Evolutionary conservation across 1,140 invertebrate species (phyloP), one percentile per base, ranked within the genome.

Genomic region (Aphidius gifuensis): DNA sequence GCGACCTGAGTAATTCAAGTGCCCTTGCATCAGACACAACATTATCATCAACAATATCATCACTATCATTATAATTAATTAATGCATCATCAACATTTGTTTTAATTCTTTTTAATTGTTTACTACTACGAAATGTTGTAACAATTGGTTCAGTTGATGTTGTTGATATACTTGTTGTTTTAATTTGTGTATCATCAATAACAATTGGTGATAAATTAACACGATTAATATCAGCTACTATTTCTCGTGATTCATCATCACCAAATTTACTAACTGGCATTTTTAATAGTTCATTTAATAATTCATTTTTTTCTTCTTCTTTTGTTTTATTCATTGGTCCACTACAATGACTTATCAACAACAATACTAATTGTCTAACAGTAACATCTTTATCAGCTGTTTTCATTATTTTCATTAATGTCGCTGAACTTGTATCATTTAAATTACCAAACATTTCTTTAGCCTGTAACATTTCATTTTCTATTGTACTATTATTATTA

Each of bases 381-480:
- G 88, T 88, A 49, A 86, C 87, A 72, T 92, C 92, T 60, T 84
- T 86, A 68, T 89, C 87, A 4, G 90, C 90, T 74, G 91, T 86
- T 67, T 89, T 87, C 90, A 93, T 92, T 6, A 91, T 87, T 61
- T 86, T 85, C 83, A 90, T 89, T 47, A 92, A 74, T 54, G 88
- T 88, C 68, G 88, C 84, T 0, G 87, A 85, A 66, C 89, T 89
- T 1, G 88, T 86, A 43, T 86, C 86, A 68, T 93, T 92, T 46
- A 93, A 80, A 9, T 85, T 87, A 1, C 87, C 86, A 69, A 92
- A 88, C 70, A 92, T 87, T 72, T 89, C 84, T 65, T 89, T 86
- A 5, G 88, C 88, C 68, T 85, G 87, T 58, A 83, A 48, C 8
- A 77, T 71, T 59, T 81, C 84, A n/a, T 86, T 87, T 45, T 85